phyloP scores from a whole-genome alignment of 2,888 invertebrate species.

The Athrips mouffetella region DNA sequence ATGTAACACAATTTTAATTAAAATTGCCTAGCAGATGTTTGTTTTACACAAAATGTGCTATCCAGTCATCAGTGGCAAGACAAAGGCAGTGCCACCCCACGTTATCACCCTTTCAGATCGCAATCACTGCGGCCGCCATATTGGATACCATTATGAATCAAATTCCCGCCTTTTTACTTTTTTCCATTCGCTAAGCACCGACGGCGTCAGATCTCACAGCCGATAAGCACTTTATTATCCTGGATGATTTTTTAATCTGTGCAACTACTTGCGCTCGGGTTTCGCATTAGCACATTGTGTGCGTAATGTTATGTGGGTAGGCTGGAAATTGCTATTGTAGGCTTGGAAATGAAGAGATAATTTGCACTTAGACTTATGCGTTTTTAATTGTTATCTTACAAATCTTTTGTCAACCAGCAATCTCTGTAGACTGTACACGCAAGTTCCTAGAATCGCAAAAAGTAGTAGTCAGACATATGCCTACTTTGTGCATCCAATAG shows the following conservation, averaged over 20 bases:
- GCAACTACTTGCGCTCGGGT: conserved; percentile 51
- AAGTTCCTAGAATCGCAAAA: too few species aligned
- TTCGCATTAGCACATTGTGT: conserved; percentile 59
- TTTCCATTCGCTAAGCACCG: conserved; percentile 63
- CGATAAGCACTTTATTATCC: conserved; percentile 75
- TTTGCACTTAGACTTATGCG: conserved; percentile 3
- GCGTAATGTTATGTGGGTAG: conserved; percentile 23
- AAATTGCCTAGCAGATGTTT: conserved; percentile 36
- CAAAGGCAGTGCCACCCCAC: conserved; percentile 62
- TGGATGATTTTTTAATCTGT: conserved; percentile 74
- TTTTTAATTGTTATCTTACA: background rate
- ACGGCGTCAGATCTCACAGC: conserved; percentile 71
- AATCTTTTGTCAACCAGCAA: too few species aligned
- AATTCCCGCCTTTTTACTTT: conserved; percentile 70
- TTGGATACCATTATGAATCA: conserved; percentile 73
- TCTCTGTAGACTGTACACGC: too few species aligned
- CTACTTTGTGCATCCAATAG: too few species aligned
- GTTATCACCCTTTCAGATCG: conserved; percentile 67
- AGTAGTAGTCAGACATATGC: too few species aligned
- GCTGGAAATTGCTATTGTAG: conserved; percentile 15
- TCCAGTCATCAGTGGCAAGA: conserved; percentile 58
- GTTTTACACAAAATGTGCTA: conserved; percentile 26
- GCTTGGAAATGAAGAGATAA: conserved; percentile 1
- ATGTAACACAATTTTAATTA: background rate
- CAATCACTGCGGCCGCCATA: conserved; percentile 73